Conservation (phyloP, 2,113 vertebrate species). For the Bostrychus sinensis region DNA sequence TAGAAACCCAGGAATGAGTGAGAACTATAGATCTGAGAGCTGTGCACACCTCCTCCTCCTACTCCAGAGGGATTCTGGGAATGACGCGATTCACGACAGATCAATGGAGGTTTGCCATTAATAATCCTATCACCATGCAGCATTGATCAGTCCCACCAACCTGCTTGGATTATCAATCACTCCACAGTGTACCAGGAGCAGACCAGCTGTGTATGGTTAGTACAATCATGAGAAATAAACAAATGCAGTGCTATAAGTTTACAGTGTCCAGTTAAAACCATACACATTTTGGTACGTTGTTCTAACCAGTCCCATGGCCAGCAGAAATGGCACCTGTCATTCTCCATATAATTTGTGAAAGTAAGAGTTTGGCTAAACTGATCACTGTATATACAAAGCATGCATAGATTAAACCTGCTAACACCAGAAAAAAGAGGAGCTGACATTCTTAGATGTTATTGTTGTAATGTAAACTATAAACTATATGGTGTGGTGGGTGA, state of each 20-base stretch:
- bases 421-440: conserved; percentile 55
- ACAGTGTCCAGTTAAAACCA: conserved; percentile 26
- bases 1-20: conserved; percentile 74
- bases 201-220: conserved; percentile 45
- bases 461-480: conserved; percentile 13
- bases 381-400: conserved; percentile 70
- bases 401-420: conserved; percentile 76
- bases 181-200: conserved; percentile 51
- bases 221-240: conserved; percentile 63
- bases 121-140: conserved; percentile 65
- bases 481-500: background rate
- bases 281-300: conserved; percentile 4
- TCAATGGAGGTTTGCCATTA: conserved; percentile 66
- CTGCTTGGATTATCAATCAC: conserved; percentile 68
- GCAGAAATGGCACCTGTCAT: conserved; percentile 48
- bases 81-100: conserved; percentile 60
- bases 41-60: conserved; percentile 46
- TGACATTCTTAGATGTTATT: conserved; percentile 3
- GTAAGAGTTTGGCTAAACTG: conserved; percentile 63
- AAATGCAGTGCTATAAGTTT: conserved; percentile 37
- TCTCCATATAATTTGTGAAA: conserved; percentile 46
- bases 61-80: conserved; percentile 48
- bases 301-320: conserved; percentile 67
- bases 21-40: conserved; percentile 48
- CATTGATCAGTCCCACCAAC: conserved; percentile 70